Percentiles rank a stretch among this genome's conserved stretches.
Conservation (phyloP, 2,888 invertebrate genomes). For the Drosophila parthenogenetica region DNA sequence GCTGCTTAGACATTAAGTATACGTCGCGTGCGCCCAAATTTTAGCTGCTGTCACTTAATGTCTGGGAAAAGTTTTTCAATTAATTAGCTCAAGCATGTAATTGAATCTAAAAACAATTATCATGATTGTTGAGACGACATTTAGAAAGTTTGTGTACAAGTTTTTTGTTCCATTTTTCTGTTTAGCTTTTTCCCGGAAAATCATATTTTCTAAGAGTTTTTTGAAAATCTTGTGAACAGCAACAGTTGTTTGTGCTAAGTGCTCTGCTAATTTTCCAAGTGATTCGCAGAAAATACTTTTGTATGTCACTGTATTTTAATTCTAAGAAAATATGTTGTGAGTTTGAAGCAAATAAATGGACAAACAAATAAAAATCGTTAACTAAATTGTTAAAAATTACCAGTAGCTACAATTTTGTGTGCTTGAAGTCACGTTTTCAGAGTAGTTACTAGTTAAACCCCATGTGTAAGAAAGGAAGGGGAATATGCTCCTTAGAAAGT, state of each 20-base stretch:
- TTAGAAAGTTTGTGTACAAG: slow-evolving; percentile 19
- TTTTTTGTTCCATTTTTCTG: neutral
- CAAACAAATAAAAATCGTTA: no score
- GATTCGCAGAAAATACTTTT: neutral
- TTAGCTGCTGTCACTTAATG: neutral
- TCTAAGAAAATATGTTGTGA: no score
- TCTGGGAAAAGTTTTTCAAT: slow-evolving; percentile 46
- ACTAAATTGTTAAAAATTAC: no score
- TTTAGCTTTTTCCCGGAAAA: neutral
- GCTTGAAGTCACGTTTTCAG: no score
- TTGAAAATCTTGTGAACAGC: slow-evolving; percentile 12
- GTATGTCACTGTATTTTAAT: neutral
- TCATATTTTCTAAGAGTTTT: neutral
- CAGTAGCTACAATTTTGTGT: no score
- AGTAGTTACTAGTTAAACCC: no score
- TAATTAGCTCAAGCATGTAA: slow-evolving; percentile 48
- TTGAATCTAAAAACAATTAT: slow-evolving; percentile 21
- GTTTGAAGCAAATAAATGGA: no score
- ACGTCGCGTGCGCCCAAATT: slow-evolving; percentile 35
- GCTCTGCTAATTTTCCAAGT: neutral
- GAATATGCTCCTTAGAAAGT: no score
- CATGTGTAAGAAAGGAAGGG: no score
- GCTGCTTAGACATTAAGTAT: slow-evolving; percentile 36
- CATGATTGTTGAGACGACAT: slow-evolving; percentile 14
- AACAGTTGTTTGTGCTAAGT: slow-evolving; percentile 13